Base-by-base conservation (phyloP, 2,888 invertebrate species). In the Pachydiplax longipennis region DNA sequence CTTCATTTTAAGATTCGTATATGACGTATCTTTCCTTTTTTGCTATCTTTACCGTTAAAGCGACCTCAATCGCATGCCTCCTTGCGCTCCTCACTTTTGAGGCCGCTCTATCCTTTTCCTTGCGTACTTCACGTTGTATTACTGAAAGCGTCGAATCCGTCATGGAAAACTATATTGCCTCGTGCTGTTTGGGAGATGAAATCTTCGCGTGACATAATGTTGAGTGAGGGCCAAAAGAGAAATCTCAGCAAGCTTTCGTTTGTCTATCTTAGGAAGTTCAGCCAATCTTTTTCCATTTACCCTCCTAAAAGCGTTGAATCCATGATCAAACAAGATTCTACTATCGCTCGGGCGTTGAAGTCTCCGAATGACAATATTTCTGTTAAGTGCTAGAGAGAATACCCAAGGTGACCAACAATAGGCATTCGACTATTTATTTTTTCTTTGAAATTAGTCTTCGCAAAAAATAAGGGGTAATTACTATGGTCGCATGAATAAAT, bases 41-140 rank as follows among this genome's bases (percentile, higher is more conserved):
- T 87, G 87, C 87, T 40, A 65, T 87, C 87, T 65, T 61, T 87
- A 87, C 87, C 87, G 87, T 87, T 87, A 87, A 87, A 87, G 87
- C 40, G 87, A 87, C 87, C 87, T 58, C 87, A 65, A 87, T 87
- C 37, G 61, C 87, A 87, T 87, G 87, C 87, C 87, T 87, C 87
- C 87, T 65, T 87, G 87, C 61, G 37, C 61, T 65, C 61, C 40
- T 87, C 87, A n/a, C 87, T 37, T 87, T 87, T 87, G 87, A 87
- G 87, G 87, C 87, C 87, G 87, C 87, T 61, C 61, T 61, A 35
- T 61, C 87, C n/a, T n/a, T n/a, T n/a, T n/a, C n/a, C 61, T 61
- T 65, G 58, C 6, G 37, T 37, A 61, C 87, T 22, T 31, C 53
- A 15, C 82, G 22, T 40, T 37, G 10, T 40, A 22, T n/a, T 40